Evolutionary conservation across 2,113 vertebrate species (phyloP), one percentile per base, ranked within the genome.

Genomic region (Electrona antarctica): DNA sequence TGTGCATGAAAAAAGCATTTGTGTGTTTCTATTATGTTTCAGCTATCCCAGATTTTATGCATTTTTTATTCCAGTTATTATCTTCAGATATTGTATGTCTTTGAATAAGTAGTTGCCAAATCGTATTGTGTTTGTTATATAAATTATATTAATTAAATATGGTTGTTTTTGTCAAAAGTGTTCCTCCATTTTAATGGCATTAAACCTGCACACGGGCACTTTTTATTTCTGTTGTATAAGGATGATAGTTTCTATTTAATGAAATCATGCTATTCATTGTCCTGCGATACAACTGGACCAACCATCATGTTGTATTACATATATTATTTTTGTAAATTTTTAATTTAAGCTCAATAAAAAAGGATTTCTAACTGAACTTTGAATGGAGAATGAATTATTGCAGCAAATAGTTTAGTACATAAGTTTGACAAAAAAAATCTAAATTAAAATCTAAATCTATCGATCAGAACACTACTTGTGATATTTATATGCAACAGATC

Each of bases 151-250:
- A 55, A 76, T 75, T 78, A 73, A 79, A 87, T 15, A 33, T 12
- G 55, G 4, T 47, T 8, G 55, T 64, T 15, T n/a, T 3, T 13
- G 59, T 51, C 65, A 71, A 74, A 79, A 71, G 15, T 77, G 78
- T 83, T 83, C 76, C 69, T 82, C 55, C 29, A 82, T 65, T 78
- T 78, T 77, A 71, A 81, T 79, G 73, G 76, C 58, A 71, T 68
- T 55, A 87, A 87, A 77, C 92, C 92, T 93, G 92, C 92, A 93
- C 91, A 87, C 52, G 74, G 87, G 63, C 92, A 93, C 92, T 93
- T 93, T 92, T 61, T 79, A 71, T 33, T 3, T 67, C 4, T 70
- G 67, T 77, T 41, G 33, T 70, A 45, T 73, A 67, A 56, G 70
- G 81, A 74, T 84, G 76, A 68, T 65, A 29, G 56, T 81, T 79